Evolutionary conservation across 2,113 vertebrate genomes (phyloP).

Genomic region (Callithrix jacchus): DNA sequence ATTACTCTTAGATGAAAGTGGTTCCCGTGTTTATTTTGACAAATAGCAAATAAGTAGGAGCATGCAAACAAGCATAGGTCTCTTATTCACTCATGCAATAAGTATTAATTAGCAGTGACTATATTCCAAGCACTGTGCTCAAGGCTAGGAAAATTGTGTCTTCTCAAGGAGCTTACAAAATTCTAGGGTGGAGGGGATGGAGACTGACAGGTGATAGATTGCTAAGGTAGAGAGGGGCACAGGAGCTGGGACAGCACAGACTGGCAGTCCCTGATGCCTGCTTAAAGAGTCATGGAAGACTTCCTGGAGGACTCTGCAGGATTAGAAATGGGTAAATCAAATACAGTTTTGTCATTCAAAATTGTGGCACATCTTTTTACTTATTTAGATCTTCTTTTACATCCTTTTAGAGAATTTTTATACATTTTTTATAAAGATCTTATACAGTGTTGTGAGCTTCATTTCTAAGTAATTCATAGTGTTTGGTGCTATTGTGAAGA

Average conservation of each 20-base stretch:
- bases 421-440: not conserved
- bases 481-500: not conserved
- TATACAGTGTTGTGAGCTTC: not conserved
- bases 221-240: not conserved
- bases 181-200: rapidly evolving
- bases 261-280: not conserved
- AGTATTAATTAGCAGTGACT: not conserved
- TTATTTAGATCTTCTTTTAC: not conserved
- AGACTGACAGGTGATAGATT: not conserved
- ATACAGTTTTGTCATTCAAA: not conserved
- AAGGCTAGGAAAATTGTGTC: not conserved
- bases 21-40: not conserved
- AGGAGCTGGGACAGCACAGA: not conserved
- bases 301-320: not conserved
- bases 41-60: not conserved
- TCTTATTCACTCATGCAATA: not conserved
- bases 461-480: not conserved
- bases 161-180: not conserved
- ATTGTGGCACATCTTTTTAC: not conserved
- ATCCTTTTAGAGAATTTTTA: not conserved
- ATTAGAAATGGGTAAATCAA: not conserved
- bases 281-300: not conserved
- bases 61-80: not conserved
- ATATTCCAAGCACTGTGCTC: not conserved
- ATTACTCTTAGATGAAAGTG: not conserved